A percentile compares a stretch with the other conserved stretches of the same genome.
Conservation (phyloP, 2,888 invertebrate species). For the Brachypterus glaber region DNA sequence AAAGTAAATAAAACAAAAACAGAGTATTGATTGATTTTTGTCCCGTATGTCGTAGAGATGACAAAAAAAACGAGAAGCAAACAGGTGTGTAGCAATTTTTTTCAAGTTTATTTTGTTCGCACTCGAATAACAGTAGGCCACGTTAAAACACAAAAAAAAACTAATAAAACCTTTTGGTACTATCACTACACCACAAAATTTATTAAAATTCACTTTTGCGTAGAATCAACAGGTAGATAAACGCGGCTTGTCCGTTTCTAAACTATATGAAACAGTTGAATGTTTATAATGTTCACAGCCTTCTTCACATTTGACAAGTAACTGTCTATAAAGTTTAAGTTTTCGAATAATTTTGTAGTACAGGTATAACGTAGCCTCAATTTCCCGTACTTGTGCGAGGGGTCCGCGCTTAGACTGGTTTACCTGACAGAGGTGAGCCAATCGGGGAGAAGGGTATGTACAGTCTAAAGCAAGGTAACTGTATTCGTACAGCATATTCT, state of each 20-base stretch:
- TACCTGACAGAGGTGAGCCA: conserved; percentile 35
- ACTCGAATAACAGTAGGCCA: background rate
- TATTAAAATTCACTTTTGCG: conserved; percentile 10
- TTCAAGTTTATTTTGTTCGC: too few species aligned
- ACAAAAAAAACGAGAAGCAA: too few species aligned
- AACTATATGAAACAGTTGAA: too few species aligned
- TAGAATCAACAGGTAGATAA: conserved; percentile 20
- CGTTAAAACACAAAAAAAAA: background rate
- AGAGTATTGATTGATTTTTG: too few species aligned
- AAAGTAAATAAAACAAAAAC: background rate
- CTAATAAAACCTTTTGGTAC: background rate
- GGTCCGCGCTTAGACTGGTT: conserved; percentile 37
- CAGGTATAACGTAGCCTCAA: conserved; percentile 31
- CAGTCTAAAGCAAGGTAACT: conserved; percentile 36
- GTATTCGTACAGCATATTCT: conserved; percentile 31
- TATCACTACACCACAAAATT: background rate
- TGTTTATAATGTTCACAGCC: conserved; percentile 26
- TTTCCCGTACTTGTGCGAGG: conserved; percentile 30
- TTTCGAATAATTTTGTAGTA: conserved; percentile 23
- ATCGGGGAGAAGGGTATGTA: conserved; percentile 33
- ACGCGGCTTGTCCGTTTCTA: conserved; percentile 7
- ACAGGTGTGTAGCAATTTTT: too few species aligned
- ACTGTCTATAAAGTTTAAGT: conserved; percentile 17
- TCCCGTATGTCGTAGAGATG: too few species aligned
- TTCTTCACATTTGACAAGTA: conserved; percentile 22